Base-by-base conservation (phyloP, 1,140 invertebrate genomes). In the Parapsyche elsis region DNA sequence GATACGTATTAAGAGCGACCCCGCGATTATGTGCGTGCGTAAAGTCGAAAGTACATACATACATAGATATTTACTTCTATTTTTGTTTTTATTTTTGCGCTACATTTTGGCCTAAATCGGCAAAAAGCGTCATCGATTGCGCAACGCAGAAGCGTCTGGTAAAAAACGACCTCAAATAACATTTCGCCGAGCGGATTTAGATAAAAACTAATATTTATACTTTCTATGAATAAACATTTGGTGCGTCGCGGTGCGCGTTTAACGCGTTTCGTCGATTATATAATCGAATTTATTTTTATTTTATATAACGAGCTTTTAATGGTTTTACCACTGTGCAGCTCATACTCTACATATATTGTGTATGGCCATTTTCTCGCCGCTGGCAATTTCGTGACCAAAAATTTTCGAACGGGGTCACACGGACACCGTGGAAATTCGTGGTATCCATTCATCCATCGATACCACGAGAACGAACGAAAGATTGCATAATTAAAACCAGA, bases 101-200 rank as follows among this genome's bases (percentile, higher is more conserved):
- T 14, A n/a, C 49, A 16, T 53, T 53, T 53, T 53, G 49, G 49
- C 57, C 57, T 61, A 61, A 61, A 61, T 61, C 57, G 57, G 57
- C 57, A 21, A 61, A n/a, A 19, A 21, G 9, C 57, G 57, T 38
- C 30, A 38, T 38, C 30, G 7, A 7, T 61, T 61, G 57, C 57
- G 57, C 57, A 9, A 16, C 57, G 57, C 12, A 53, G 12, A 5
- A n/a, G 16, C 16, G 49, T 53, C 16, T 53, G 16, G 49, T 53
- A 53, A n/a, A 53, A n/a, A 53, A 5, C 49, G 30, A 38, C 30
- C 30, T 38, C 30, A 38, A 38, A 38, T 38, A 38, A 38, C 30
- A 38, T 38, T 38, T 38, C 30, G 30, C 30, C 30, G 49, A 16
- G 12, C 57, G 16, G 57, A 61, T 61, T 19, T 21, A 61, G 57